These are phyloP conservation scores for Chiloscyllium plagiosum DNA, from an alignment of 2,113 vertebrate genomes.

Conservation along the genomic window DNA sequence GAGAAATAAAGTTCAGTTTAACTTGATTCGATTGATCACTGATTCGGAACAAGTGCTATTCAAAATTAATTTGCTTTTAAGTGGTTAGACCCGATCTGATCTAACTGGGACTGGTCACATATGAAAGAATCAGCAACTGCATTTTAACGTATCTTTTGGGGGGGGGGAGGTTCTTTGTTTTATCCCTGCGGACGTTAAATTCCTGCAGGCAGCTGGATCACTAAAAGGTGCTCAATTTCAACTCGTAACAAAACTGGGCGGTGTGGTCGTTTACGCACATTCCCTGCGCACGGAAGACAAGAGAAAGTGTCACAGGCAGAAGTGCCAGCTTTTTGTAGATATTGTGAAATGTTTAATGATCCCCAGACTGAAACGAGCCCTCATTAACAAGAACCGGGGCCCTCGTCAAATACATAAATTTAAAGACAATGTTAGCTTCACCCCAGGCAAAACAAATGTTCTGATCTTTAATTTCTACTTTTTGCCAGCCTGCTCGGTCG, in stretches of 20 bases:
- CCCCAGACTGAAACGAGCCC: not conserved
- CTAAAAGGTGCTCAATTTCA: not conserved
- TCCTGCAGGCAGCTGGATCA: not conserved
- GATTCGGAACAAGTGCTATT: not conserved
- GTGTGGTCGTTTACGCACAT: not conserved
- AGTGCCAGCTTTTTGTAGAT: not conserved
- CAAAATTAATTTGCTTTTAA: not conserved
- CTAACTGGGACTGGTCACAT: too few species aligned
- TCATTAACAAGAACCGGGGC: not conserved
- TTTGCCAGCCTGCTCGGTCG: not conserved
- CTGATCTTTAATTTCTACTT: not conserved
- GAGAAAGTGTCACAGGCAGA: not conserved
- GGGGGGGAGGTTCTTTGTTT: too few species aligned
- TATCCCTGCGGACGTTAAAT: not conserved
- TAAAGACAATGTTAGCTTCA: not conserved
- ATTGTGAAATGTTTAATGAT: not conserved
- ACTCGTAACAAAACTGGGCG: not conserved
- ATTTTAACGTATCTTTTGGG: not conserved
- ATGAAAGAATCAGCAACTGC: not conserved
- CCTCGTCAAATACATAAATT: not conserved
- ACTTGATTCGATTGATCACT: not conserved
- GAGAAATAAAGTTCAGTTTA: not conserved
- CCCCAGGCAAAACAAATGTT: not conserved
- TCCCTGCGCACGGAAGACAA: not conserved
- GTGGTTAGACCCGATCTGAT: not conserved